Evolutionary conservation across 2,113 vertebrate genomes (phyloP), one percentile per base, ranked within the genome.

Genomic region (Aspidoscelis tigris): DNA sequence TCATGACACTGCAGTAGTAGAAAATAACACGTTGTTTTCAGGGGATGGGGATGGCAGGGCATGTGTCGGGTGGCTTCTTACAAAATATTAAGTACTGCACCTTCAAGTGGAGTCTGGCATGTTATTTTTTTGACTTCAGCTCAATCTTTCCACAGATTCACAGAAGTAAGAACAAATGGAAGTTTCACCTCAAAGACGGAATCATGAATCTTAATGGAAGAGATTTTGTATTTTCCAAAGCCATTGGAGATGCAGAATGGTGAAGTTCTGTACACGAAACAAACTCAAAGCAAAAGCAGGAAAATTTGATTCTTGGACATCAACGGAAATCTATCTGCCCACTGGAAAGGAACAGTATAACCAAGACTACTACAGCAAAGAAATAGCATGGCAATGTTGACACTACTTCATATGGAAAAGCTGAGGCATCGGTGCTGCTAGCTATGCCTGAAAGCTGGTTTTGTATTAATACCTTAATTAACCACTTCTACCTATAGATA

Each of bases 121-220:
- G 4, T 21, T 41, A 20, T 44, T 53, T 44, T 44, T 61, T 47
- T 64, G 20, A 26, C 22, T 84, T 79, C 44, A 5, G 16, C 53
- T 33, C 14, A n/a, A 22, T 11, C 16, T 44, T 14, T 41, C n/a
- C 94, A 87, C 96, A 99, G 99, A 99, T 99, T 89, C 99, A 99
- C 94, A 98, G 99, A 96, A 99, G 99, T 97, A 99, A 99, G 98
- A 99, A 99, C 95, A 99, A 99, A 94, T 99, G 99, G 99, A 99
- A 99, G 95, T 99, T 99, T 97, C 98, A 99, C 95, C 98, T 99
- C 94, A 99, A 99, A 95, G 99, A 99, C 88, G 99, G 99, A 89
- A 99, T 99, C 94, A 99, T 99, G 99, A 99, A 99, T 96, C 98
- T 99, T 94, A 99, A 99, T 2, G 98, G 99, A 93, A 97, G 97